Conservation (phyloP, 2,797 vertebrate species). For the Eulemur coronatus region DNA sequence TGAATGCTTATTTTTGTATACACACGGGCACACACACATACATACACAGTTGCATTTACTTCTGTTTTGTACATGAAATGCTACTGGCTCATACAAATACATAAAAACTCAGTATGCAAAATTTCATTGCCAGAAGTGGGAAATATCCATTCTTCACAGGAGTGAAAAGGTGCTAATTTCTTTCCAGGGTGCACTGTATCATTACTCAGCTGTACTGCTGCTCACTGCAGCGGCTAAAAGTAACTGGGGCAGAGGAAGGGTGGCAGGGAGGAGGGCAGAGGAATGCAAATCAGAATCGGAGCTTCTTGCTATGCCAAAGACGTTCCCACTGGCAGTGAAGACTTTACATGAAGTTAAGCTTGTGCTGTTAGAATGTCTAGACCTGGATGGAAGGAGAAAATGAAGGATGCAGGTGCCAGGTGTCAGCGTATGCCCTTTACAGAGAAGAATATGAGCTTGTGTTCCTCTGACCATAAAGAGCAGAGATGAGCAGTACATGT, state of each 20-base stretch:
- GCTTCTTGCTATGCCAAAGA: neutral
- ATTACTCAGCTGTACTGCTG: neutral
- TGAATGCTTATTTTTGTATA: neutral
- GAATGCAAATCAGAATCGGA: neutral
- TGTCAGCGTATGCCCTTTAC: neutral
- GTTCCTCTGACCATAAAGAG: neutral
- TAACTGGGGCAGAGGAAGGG: neutral
- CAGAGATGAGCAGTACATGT: neutral
- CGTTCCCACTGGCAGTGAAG: slow-evolving; percentile 44
- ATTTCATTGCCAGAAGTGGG: neutral
- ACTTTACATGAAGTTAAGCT: neutral
- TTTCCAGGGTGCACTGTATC: neutral
- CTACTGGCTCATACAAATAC: neutral
- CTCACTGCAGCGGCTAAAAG: neutral
- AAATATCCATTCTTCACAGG: neutral
- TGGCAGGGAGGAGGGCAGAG: neutral
- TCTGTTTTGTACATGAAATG: neutral
- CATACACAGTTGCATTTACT: neutral
- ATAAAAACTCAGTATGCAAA: neutral
- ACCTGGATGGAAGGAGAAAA: neutral
- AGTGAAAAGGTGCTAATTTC: neutral
- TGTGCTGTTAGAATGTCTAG: neutral
- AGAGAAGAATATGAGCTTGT: neutral
- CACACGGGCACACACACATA: neutral
- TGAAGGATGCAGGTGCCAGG: neutral